phyloP scores from a whole-genome alignment of 2,888 invertebrate genomes.

The Osedax fenrisi region DNA sequence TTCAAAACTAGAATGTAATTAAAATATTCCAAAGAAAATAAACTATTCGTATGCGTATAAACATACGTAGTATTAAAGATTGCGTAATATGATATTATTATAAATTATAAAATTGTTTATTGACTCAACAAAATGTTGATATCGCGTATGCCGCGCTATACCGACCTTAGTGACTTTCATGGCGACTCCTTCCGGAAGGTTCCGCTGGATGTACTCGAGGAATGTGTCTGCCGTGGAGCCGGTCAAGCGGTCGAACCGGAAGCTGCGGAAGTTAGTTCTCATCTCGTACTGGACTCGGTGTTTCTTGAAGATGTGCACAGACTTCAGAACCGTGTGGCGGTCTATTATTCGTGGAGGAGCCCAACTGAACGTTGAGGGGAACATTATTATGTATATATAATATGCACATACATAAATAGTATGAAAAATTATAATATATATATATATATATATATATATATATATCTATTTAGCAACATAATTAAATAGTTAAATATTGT shows the following conservation, averaged over 20 bases:
- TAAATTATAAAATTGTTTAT: too few relatives aligned
- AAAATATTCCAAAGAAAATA: too few relatives aligned
- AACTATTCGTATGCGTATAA: too few relatives aligned
- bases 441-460: too few relatives aligned
- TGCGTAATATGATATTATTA: too few relatives aligned
- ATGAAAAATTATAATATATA: too few relatives aligned
- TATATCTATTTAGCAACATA: too few relatives aligned
- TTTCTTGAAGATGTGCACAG: slow-evolving; percentile 64
- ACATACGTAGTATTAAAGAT: background rate
- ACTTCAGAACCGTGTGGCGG: slow-evolving; percentile 69
- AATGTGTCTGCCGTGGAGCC: slow-evolving; percentile 89
- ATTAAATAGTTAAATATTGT: too few relatives aligned
- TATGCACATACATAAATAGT: too few relatives aligned
- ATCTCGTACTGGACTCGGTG: slow-evolving; percentile 89
- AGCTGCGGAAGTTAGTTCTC: slow-evolving; percentile 74
- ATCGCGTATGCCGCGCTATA: background rate
- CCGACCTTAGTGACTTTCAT: slow-evolving; percentile 58
- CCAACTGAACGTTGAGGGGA: slow-evolving; percentile 60
- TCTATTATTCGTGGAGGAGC: slow-evolving; percentile 63
- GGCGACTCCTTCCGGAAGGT: slow-evolving; percentile 90
- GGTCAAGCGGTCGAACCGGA: slow-evolving; percentile 70
- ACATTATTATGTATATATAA: too few relatives aligned
- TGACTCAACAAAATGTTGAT: too few relatives aligned
- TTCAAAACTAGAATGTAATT: too few relatives aligned
- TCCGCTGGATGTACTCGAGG: slow-evolving; percentile 85